Evolutionary conservation across 2,888 invertebrate species (phyloP).

Genomic region (Tridacna gigas): DNA sequence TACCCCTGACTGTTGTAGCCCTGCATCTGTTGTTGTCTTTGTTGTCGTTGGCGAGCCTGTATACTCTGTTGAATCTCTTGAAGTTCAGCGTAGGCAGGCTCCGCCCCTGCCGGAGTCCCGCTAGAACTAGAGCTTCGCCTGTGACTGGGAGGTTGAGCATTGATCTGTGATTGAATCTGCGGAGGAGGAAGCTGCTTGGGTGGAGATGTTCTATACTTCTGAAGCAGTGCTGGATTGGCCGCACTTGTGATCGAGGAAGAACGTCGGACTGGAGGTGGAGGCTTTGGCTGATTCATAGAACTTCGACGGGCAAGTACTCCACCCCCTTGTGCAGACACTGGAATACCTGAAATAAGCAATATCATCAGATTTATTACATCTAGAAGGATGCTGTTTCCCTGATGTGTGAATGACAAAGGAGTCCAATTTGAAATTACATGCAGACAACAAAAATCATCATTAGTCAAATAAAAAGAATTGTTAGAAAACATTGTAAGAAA

Average conservation of each 20-base stretch:
- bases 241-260: slow-evolving; percentile 79
- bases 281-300: slow-evolving; percentile 75
- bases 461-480: no score
- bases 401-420: no score
- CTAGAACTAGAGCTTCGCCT: slow-evolving; percentile 67
- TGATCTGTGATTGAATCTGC: slow-evolving; percentile 27
- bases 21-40: slow-evolving; percentile 4
- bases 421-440: no score
- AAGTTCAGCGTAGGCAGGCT: slow-evolving; percentile 76
- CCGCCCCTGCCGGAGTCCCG: slow-evolving; percentile 48
- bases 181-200: slow-evolving; percentile 61
- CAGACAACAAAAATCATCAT: no score
- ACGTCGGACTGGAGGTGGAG: slow-evolving; percentile 82
- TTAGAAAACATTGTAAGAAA: no score
- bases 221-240: slow-evolving; percentile 69
- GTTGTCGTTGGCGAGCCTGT: slow-evolving; percentile 65
- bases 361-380: background rate
- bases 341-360: slow-evolving; percentile 71
- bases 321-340: slow-evolving; percentile 70
- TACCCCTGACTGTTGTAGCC: slow-evolving; percentile 24
- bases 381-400: no score
- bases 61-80: slow-evolving; percentile 78
- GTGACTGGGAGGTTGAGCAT: slow-evolving; percentile 51
- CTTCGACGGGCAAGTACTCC: slow-evolving; percentile 69
- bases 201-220: slow-evolving; percentile 71